Base-by-base conservation (phyloP, 2,113 vertebrate species). In the Heliornis fulica region DNA sequence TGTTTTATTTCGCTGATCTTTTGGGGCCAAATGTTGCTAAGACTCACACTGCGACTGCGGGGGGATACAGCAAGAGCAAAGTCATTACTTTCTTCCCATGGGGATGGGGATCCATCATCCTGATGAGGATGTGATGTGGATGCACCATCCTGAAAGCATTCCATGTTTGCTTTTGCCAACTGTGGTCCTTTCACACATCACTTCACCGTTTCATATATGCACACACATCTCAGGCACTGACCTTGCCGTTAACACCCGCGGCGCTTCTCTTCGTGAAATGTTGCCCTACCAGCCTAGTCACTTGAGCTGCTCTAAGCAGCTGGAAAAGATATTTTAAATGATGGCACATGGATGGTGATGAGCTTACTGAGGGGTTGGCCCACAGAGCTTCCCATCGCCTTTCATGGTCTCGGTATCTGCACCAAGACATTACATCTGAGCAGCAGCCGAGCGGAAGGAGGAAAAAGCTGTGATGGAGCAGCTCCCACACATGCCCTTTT, bases 161-260 rank as follows among this genome's bases (percentile, higher is more conserved):
- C 15, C 3, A 4, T 21, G n/a, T 18, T 68, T 1, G 2, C 40
- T 86, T 68, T 59, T 53, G 41, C 11, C 46, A 69, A 1, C 21
- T 63, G 21, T 13, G 8, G 38, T 69, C 23, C n/a, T 60, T 76
- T 81, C 51, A n/a, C 41, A 60, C 32, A 43, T 25, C n/a, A 21
- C 23, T 72, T 77, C 36, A 43, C 19, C 12, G 5, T 60, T 92
- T 83, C 46, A 10, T 34, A 6, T 5, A n/a, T 2, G 5, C 15
- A 14, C 14, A 19, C 16, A 15, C 28, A 19, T 4, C 21, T 2
- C 0, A 0, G 12, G 46, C 19, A 12, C 4, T 5, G 25, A 40
- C 23, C 17, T 46, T n/a, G 48, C 28, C 3, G 15, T 80, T 78
- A 43, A 59, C 9, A 71, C 5, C 32, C 41, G 75, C 13, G 18